Percentiles rank a stretch among this genome's conserved stretches.
phyloP scores from a whole-genome alignment of 2,113 vertebrate species.

The Nothocercus nigrocapillus region DNA sequence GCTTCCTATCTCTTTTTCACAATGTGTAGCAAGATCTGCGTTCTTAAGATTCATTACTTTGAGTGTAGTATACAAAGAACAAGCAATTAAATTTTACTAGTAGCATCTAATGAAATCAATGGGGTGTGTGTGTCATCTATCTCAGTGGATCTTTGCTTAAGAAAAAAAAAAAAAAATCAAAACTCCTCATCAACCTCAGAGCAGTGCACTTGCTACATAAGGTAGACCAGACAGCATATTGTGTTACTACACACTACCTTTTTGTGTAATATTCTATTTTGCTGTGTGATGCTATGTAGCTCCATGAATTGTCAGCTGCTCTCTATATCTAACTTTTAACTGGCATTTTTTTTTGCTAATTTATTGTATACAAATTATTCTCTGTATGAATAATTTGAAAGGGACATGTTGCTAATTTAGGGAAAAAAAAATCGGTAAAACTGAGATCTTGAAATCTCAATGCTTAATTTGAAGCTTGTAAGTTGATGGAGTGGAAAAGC shows the following conservation, averaged over 20 bases:
- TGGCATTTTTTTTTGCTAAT: not conserved
- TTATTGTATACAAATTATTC: not conserved
- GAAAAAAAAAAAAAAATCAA: not conserved
- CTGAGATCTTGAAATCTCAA: not conserved
- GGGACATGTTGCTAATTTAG: not conserved
- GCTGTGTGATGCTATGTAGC: not conserved
- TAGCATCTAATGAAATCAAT: not conserved
- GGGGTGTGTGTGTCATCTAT: not conserved
- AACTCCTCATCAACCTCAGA: not conserved
- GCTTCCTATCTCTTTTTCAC: not conserved
- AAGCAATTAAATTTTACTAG: not conserved
- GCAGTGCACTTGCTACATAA: not conserved
- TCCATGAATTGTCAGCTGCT: slow-evolving; percentile 2
- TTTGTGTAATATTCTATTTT: not conserved
- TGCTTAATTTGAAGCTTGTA: slow-evolving; percentile 6
- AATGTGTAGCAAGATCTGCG: not conserved
- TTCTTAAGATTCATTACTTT: not conserved
- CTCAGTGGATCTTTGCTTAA: not conserved
- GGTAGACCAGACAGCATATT: not conserved
- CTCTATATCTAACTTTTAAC: not conserved
- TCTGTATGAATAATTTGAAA: not conserved
- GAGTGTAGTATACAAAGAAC: not conserved
- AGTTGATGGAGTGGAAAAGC: not conserved
- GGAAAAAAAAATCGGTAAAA: not conserved
- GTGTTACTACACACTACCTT: not conserved